Percentiles rank a stretch among this genome's conserved stretches.
Conservation (phyloP, 2,113 vertebrate genomes). For the Anhinga rufa region DNA sequence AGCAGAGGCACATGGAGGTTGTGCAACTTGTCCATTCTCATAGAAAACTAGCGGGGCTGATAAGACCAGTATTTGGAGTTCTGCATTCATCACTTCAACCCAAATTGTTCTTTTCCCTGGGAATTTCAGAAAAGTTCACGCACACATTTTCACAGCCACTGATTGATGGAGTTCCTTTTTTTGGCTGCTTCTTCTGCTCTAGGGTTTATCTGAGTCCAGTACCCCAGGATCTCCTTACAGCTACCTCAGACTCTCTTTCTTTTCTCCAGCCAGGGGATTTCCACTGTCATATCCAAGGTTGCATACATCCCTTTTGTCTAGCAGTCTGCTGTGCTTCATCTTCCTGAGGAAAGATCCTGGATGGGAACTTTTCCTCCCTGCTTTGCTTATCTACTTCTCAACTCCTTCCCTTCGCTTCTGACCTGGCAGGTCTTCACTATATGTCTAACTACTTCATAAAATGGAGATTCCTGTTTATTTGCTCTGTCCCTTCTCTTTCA, state of each 20-base stretch:
- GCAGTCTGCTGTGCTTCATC: not conserved
- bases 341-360: not conserved
- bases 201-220: not conserved
- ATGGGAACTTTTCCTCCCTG: not conserved
- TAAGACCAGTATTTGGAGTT: not conserved
- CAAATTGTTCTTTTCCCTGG: not conserved
- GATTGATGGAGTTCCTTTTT: not conserved
- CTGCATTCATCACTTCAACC: not conserved
- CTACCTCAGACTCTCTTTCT: not conserved
- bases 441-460: not conserved
- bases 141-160: not conserved
- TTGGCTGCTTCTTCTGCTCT: not conserved
- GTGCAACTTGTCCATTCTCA: not conserved
- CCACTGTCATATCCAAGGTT: not conserved
- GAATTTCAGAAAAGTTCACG: not conserved
- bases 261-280: slow-evolving; percentile 39
- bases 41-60: not conserved
- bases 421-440: not conserved
- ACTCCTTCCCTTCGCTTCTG: not conserved
- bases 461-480: not conserved
- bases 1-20: not conserved
- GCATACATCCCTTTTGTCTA: not conserved
- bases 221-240: not conserved
- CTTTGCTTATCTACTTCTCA: not conserved
- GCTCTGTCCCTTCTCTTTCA: not conserved